Evolutionary conservation across 2,797 vertebrate genomes (phyloP), one percentile per base, ranked within the genome.

Genomic region (Momotus momota): DNA sequence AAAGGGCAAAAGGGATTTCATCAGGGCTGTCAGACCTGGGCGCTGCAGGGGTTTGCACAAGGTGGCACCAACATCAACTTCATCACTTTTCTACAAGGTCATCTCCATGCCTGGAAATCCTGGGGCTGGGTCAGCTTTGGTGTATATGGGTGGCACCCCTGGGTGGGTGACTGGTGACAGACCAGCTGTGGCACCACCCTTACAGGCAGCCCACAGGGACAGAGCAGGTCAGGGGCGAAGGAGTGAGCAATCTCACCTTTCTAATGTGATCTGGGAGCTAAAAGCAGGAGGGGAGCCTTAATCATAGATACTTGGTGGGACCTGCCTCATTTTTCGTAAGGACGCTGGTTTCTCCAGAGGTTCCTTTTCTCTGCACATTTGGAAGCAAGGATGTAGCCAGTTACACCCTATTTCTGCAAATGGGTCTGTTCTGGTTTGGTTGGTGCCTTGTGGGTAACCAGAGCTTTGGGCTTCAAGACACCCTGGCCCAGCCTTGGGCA

Each of bases 391-490:
- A 18, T 62, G 70, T 18, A 57, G 14, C 11, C 40, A 15, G 38
- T 41, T 57, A 7, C 35, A 14, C 8, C 21, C 21, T 43, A 2
- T 21, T 46, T 41, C 60, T 58, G 2, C 1, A 0, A 9, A 10
- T 31, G 46, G 17, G 4, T 62, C 51, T 0, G 1, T 54, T 51
- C 22, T 45, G 31, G 52, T 52, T 27, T 1, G 1, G 26, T 52
- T 10, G 3, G 14, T 41, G 35, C 25, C 64, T 35, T 70, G 46
- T 27, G 22, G 11, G 64, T 72, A 55, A 22, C 2, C 41, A 12
- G 48, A 0, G 2, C 40, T 60, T 49, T 0, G 0, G 3, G 40
- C n/a, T 83, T 52, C 38, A n/a, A 1, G 40, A 27, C 6, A 8
- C 7, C 29, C 33, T 40, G 17, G 4, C 25, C 26, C 51, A 78